Base-by-base conservation (phyloP, 2,888 invertebrate genomes). In the Chrysolina americana region DNA sequence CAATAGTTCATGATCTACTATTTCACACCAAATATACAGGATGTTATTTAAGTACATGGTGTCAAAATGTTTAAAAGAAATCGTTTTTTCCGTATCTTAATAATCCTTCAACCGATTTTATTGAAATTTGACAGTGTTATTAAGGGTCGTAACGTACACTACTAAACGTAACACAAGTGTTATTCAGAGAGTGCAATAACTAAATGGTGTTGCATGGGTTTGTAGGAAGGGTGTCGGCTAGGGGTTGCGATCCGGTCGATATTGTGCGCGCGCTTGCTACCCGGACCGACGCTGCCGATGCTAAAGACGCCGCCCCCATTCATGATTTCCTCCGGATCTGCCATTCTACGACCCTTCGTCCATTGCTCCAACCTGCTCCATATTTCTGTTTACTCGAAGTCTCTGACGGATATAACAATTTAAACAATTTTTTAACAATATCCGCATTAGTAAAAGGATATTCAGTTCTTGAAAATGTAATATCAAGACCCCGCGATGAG, bases 141-240 rank as follows among this genome's bases (percentile, higher is more conserved):
- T n/a, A n/a, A n/a, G n/a, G n/a, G n/a, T n/a, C 88, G 89, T 89
- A 89, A 89, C 89, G 89, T 89, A 89, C 89, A 89, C 89, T 90
- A 90, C 90, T 89, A 90, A 90, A 90, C 90, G 90, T 90, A 90
- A 90, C 90, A 90, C 90, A 90, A 90, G 90, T 90, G 90, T 90
- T 89, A 90, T 90, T 89, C 89, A 89, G 89, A 90, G 89, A 89
- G 90, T 90, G 90, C 90, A 90, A 89, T 89, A 91, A 90, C 90
- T 90, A 91, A 91, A 91, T 91, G 90, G 89, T 89, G 88, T 87
- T 87, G 88, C 87, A 87, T 88, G 86, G 87, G 86, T 85, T 88
- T 85, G 87, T 84, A 85, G 84, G 85, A 87, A 87, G 87, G 88
- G 91, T 91, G 87, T 91, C 91, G 87, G 86, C 88, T 85, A 85